These are phyloP conservation scores for Aythya baeri DNA, from an alignment of 2,113 vertebrate species.

Conservation along the genomic window DNA sequence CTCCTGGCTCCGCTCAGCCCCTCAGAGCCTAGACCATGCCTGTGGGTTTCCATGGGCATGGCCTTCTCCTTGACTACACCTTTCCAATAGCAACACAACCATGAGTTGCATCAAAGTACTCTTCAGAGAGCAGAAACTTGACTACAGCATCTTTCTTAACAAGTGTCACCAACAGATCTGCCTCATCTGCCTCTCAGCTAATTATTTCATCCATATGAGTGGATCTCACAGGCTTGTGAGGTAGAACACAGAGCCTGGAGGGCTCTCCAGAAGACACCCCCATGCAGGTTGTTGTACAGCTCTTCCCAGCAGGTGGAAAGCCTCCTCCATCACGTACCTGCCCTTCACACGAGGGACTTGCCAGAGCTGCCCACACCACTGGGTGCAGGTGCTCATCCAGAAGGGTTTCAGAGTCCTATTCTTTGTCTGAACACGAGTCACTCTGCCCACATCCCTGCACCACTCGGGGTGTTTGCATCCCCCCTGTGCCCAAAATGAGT, in stretches of 20 bases:
- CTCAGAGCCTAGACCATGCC: neutral
- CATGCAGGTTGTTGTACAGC: no score
- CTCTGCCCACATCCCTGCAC: neutral
- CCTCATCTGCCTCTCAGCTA: neutral
- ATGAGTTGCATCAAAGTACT: neutral
- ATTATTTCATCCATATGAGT: neutral
- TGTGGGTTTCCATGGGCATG: neutral
- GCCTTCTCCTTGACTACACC: neutral
- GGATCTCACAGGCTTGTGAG: neutral
- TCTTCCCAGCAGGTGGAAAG: neutral
- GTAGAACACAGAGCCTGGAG: neutral
- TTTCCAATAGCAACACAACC: neutral
- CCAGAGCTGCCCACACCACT: neutral
- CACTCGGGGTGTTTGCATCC: neutral
- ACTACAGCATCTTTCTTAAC: neutral
- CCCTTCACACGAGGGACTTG: neutral
- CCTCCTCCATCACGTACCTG: neutral
- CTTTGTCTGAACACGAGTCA: no score
- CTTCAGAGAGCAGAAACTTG: neutral
- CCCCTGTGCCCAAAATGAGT: fast-evolving
- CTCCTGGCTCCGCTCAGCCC: neutral
- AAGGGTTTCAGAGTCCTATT: neutral
- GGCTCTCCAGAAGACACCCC: neutral
- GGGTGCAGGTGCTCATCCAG: fast-evolving
- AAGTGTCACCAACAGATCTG: neutral